phyloP scores from a whole-genome alignment of 1,140 invertebrate species.

The Dryas iulia region DNA sequence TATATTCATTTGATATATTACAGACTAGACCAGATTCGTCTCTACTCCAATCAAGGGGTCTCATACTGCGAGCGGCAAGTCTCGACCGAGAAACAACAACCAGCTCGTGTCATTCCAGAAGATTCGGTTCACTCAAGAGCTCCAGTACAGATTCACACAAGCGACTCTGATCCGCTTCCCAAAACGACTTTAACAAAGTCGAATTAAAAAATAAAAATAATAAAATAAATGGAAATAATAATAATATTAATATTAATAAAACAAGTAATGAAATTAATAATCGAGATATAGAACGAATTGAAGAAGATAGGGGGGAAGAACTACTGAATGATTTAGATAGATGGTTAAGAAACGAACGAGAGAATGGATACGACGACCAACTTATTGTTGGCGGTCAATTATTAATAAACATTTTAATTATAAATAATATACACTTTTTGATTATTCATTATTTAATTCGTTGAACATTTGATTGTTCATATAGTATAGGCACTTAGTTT shows the following conservation, averaged over 20 bases:
- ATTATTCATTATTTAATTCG: conserved; percentile 8
- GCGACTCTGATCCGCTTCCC: conserved; percentile 60
- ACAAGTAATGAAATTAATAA: not conserved
- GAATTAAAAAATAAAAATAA: conserved; percentile 1
- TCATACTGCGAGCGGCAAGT: conserved; percentile 73
- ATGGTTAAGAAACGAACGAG: conserved; percentile 43
- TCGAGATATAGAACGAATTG: not conserved
- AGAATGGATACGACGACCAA: conserved; percentile 42
- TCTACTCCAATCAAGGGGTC: conserved; percentile 57
- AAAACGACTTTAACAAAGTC: conserved; percentile 4
- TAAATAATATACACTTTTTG: conserved; percentile 14
- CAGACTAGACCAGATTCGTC: conserved; percentile 49
- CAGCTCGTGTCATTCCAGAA: conserved; percentile 35
- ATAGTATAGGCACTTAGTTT: not conserved
- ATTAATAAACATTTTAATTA: conserved; percentile 50
- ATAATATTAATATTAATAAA: not conserved
- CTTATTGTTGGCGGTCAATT: conserved; percentile 51
- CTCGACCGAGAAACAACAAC: conserved; percentile 59
- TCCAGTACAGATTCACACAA: conserved; percentile 59
- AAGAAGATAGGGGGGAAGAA: not conserved
- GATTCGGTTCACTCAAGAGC: conserved; percentile 61
- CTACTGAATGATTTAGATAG: not conserved
- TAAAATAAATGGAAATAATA: not conserved
- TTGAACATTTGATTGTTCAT: not conserved
- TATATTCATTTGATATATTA: not conserved